Base-by-base conservation (phyloP, 2,113 vertebrate species). In the Corapipo altera region DNA sequence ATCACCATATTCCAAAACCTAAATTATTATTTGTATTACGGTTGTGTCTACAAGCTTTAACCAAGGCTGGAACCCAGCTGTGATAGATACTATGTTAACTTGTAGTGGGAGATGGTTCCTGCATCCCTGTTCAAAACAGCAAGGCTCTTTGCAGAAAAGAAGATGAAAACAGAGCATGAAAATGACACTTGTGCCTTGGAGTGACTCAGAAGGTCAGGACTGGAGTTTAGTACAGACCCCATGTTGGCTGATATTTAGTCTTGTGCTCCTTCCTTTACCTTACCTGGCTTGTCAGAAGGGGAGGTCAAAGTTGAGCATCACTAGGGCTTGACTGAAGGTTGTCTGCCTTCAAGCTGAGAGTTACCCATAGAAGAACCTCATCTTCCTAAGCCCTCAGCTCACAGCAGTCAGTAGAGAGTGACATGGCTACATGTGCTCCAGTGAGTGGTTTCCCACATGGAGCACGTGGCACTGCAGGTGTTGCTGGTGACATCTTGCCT, bases 1-100 rank as follows among this genome's bases (percentile, higher is more conserved):
- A 48, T 51, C 70, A 28, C 52, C 2, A 0, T 85, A 48, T 72
- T 73, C 85, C 69, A 90, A 93, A 97, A 54, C 88, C 88, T 76
- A 67, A 96, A 93, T 94, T 85, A 62, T 62, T 96, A 35, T 91
- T 96, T 92, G 11, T 69, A 12, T 93, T 94, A 41, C 32, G 57
- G 72, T 86, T 90, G 21, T 67, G 39, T 71, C 59, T 88, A 46
- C 62, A 81, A 74, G 52, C 80, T 95, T 87, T 92, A 87, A 71
- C 83, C 85, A 43, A 32, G 57, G 15, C 43, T 74, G 73, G n/a
- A 32, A 84, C 28, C 21, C 5, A 5, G 48, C 49, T 86, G 0
- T 33, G 14, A 57, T 59, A 46, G 52, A 49, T 43, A 30, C 17
- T 46, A 16, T 5, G 46, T 81, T 71, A 32, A 59, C 62, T 74